Percentiles rank a stretch among this genome's conserved stretches.
Evolutionary conservation across 2,797 vertebrate genomes (phyloP).

Genomic region (Sarcoramphus papa): DNA sequence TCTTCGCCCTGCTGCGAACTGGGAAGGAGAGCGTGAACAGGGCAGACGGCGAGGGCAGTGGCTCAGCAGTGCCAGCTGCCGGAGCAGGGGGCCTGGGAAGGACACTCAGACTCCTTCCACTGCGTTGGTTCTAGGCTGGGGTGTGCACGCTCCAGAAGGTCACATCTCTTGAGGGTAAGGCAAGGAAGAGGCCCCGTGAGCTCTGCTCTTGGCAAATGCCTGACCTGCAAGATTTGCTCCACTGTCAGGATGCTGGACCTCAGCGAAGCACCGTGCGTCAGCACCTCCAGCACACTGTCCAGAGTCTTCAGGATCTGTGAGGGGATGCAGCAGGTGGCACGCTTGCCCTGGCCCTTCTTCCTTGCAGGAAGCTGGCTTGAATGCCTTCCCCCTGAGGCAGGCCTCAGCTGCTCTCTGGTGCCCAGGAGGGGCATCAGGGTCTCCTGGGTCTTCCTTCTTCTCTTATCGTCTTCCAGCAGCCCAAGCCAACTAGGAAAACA

Average conservation of each 20-base stretch:
- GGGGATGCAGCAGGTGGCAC: too few relatives aligned
- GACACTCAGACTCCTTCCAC: neutral
- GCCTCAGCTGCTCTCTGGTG: neutral
- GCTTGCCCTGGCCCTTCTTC: neutral
- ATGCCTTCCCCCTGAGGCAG: neutral
- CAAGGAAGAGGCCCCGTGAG: neutral
- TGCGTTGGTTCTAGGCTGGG: neutral
- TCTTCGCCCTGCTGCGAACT: neutral
- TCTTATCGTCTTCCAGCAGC: neutral
- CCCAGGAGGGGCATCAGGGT: neutral
- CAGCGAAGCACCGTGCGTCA: neutral
- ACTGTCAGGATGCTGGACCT: rapidly evolving
- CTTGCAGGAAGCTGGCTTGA: neutral
- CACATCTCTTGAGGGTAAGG: neutral
- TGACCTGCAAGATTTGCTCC: neutral
- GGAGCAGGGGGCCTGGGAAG: neutral
- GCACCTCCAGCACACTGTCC: neutral
- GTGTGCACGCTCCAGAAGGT: neutral
- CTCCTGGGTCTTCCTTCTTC: too few relatives aligned
- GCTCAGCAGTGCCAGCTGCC: neutral
- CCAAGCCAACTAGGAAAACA: too few relatives aligned
- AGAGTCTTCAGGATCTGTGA: neutral
- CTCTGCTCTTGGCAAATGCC: neutral
- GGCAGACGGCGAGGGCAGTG: neutral
- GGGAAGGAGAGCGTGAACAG: neutral